phyloP scores from a whole-genome alignment of 2,888 invertebrate species.

The Tridacna crocea region DNA sequence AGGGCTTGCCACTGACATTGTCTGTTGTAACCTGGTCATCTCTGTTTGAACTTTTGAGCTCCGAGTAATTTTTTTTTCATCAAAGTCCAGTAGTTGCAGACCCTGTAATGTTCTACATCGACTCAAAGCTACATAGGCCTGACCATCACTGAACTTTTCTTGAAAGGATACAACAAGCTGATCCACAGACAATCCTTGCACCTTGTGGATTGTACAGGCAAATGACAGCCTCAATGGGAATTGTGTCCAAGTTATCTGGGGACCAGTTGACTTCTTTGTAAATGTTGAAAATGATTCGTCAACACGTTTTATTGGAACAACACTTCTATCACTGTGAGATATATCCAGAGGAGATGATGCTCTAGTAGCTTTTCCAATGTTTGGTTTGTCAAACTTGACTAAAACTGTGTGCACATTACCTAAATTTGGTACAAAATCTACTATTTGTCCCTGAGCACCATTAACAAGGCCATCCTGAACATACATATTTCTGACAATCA shows the following conservation, averaged over 20 bases:
- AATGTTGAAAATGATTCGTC: conserved; percentile 46
- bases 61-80: conserved; percentile 27
- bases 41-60: conserved; percentile 23
- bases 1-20: conserved; percentile 28
- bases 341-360: conserved; percentile 28
- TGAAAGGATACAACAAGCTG: conserved; percentile 56
- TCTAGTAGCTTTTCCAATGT: conserved; percentile 42
- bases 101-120: conserved; percentile 51
- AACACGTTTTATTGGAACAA: conserved; percentile 36
- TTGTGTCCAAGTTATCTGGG: conserved; percentile 40
- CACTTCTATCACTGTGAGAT: conserved; percentile 16
- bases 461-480: conserved; percentile 58
- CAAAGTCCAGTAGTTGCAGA: conserved; percentile 44
- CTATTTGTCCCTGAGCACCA: conserved; percentile 51
- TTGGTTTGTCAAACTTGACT: conserved; percentile 48
- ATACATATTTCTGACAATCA: conserved; percentile 57
- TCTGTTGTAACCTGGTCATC: conserved; percentile 30
- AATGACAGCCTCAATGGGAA: conserved; percentile 55
- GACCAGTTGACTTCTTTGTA: conserved; percentile 23
- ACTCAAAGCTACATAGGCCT: conserved; percentile 62
- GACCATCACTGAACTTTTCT: conserved; percentile 41
- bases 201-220: conserved; percentile 60
- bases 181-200: conserved; percentile 53
- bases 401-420: conserved; percentile 30
- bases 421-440: conserved; percentile 31